Evolutionary conservation across 2,113 vertebrate genomes (phyloP).

Genomic region (Crotophaga sulcirostris): DNA sequence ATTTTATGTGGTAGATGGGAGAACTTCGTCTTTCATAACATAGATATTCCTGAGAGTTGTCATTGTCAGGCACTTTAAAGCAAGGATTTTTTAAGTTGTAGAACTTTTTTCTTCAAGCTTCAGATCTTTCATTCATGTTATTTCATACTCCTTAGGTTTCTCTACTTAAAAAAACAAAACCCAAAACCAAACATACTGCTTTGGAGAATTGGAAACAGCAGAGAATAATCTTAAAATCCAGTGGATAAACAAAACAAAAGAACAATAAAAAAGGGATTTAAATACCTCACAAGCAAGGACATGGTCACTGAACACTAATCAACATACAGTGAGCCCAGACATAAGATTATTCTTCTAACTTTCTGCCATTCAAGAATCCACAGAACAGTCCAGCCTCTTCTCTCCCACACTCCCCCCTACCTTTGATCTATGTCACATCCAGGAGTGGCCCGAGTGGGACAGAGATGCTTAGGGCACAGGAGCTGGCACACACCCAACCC

Average conservation of each 20-base stretch:
- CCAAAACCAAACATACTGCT: not conserved
- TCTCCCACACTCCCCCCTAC: accelerated
- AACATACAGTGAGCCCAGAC: not conserved
- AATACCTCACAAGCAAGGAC: not conserved
- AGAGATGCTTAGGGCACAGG: not conserved
- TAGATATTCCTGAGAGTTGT: not conserved
- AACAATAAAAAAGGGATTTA: not conserved
- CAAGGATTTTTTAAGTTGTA: not conserved
- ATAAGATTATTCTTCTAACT: not conserved
- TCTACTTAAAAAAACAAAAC: not conserved
- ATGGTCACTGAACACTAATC: not conserved
- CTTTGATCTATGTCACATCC: not conserved
- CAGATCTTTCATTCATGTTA: not conserved
- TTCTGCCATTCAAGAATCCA: not conserved
- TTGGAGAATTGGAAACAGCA: not conserved
- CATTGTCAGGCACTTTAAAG: not conserved
- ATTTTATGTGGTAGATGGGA: not conserved
- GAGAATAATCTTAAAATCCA: not conserved
- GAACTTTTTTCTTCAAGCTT: not conserved
- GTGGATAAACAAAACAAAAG: not conserved
- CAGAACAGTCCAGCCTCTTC: not conserved
- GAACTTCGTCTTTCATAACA: not conserved
- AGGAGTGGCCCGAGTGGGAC: not conserved
- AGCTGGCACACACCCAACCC: not conserved
- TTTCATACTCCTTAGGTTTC: not conserved